These are phyloP conservation scores for Chrysochloris asiatica DNA, from an alignment of 2,113 vertebrate species.

Conservation along the genomic window DNA sequence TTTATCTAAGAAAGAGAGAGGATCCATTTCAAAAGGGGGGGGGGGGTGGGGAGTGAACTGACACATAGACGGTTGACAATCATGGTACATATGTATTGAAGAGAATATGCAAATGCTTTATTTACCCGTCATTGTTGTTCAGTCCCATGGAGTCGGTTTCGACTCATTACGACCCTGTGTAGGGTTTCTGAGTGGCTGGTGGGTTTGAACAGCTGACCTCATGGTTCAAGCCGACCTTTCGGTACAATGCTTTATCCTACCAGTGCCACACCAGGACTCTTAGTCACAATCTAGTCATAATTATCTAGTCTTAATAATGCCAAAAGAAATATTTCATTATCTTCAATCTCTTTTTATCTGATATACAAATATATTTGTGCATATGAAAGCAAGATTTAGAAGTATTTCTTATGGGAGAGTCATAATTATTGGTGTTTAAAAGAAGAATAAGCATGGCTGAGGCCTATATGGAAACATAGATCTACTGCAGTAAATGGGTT, in stretches of 20 bases:
- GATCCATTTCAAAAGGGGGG: not conserved
- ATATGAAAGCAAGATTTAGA: conserved; percentile 25
- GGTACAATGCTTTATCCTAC: no score
- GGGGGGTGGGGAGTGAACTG: not conserved
- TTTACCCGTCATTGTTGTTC: no score
- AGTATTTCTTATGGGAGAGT: not conserved
- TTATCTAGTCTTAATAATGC: conserved; percentile 69
- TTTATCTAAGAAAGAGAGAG: conserved; percentile 38
- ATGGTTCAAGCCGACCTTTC: no score
- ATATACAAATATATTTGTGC: conserved; percentile 62
- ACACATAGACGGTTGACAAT: conserved; percentile 59
- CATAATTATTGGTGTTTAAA: conserved; percentile 19
- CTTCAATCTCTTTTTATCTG: conserved; percentile 41
- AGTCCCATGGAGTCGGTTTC: no score
- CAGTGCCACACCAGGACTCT: no score
- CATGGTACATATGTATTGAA: conserved; percentile 67
- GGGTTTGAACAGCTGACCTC: no score
- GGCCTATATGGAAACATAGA: conserved; percentile 19
- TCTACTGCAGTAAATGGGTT: not conserved
- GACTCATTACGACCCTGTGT: no score
- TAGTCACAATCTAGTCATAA: no score
- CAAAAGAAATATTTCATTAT: conserved; percentile 59
- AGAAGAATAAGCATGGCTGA: not conserved
- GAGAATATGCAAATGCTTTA: conserved; percentile 68
- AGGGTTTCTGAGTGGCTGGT: no score